These are phyloP conservation scores for Oncorhynchus clarkii DNA, from an alignment of 2,113 vertebrate species.

Conservation along the genomic window DNA sequence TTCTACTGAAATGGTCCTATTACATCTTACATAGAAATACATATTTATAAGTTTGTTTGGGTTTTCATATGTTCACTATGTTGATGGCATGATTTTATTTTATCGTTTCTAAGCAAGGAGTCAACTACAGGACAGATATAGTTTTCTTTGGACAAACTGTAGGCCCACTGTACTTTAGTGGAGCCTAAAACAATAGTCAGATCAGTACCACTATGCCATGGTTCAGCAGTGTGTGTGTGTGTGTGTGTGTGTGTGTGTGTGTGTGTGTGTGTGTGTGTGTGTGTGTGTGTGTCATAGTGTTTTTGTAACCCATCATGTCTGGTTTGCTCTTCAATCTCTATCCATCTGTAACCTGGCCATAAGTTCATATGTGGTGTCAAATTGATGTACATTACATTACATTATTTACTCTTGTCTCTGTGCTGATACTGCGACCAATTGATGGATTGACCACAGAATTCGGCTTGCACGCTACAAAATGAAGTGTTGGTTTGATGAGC, in stretches of 20 bases:
- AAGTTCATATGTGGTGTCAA: neutral
- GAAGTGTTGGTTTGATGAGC: constrained; percentile 18
- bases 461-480: constrained; percentile 28
- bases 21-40: neutral
- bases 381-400: neutral
- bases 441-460: constrained; percentile 32
- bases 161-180: too few species aligned
- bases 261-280: too few species aligned
- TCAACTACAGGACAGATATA: neutral
- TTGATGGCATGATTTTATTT: neutral
- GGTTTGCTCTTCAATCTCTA: constrained; percentile 55
- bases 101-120: neutral
- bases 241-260: too few species aligned
- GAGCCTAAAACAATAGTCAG: too few species aligned
- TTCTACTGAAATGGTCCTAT: neutral
- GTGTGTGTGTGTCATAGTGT: constrained; percentile 2
- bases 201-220: neutral
- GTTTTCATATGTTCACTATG: neutral
- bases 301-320: constrained; percentile 43
- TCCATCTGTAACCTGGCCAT: constrained; percentile 30
- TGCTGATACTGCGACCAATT: neutral
- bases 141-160: neutral
- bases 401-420: neutral
- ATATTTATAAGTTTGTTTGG: neutral
- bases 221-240: neutral